Evolutionary conservation across 2,797 vertebrate species (phyloP), one percentile per base, ranked within the genome.

Genomic region (Pangasius krempfi): DNA sequence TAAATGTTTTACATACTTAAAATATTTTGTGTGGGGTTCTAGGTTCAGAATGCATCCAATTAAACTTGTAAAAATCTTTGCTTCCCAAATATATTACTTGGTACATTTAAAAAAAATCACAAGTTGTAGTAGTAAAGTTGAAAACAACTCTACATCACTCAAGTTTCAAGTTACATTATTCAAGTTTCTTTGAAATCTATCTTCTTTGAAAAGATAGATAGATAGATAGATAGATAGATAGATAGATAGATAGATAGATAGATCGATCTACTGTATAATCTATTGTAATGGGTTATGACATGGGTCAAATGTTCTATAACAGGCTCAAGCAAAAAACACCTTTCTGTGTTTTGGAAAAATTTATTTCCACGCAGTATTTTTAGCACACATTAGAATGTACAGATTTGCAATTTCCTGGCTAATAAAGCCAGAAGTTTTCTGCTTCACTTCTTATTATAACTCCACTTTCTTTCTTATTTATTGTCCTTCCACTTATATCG

Each of bases 371-470:
- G 18, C 80, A n/a, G 79, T 81, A 81, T 79, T 40, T 79, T 80
- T 56, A 40, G 5, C 13, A 27, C 12, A 44, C 33, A 44, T 62
- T 6, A 62, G 2, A 82, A 83, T 62, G 37, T 27, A 62, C 80
- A 44, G 37, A 64, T 58, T 58, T 47, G 47, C 83, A 85, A 50
- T 70, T 52, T 85, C 37, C 25, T 62, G 25, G 12, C 22, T 44
- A 62, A 64, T 62, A 40, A 16, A 82, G 25, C 58, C 7, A 8
- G 12, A 16, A 40, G 27, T 66, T 60, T 89, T 87, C 58, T 40
- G 37, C 72, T 84, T 76, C 56, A 47, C 70, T 88, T 88, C 66
- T 76, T 64, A 33, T 33, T 47, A 56, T 56, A 88, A 66, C 75
- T 73, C 50, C 58, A 58, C 54, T 60, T 58, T 58, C 30, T 40